These are phyloP conservation scores for Gymnocephalus cernua DNA, from an alignment of 2,113 vertebrate genomes.

Conservation along the genomic window DNA sequence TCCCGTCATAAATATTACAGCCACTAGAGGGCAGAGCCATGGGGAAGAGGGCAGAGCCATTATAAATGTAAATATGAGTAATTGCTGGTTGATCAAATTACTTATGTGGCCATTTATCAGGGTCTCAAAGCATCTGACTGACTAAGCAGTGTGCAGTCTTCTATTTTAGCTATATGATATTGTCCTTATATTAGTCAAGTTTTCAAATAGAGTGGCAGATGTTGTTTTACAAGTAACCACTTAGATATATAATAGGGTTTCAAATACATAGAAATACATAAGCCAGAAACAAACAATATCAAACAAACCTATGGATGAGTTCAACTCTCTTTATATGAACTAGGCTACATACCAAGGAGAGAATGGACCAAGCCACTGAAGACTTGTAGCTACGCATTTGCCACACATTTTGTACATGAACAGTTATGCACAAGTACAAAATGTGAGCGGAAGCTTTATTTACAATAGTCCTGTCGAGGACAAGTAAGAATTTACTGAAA, in stretches of 20 bases:
- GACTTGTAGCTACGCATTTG: neutral
- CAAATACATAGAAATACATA: neutral
- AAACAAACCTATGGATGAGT: neutral
- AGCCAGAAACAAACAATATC: neutral
- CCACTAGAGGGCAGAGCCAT: too few relatives aligned
- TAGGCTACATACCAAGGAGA: neutral
- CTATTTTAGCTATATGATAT: neutral
- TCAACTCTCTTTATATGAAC: neutral
- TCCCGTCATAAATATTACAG: too few relatives aligned
- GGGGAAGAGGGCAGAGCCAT: too few relatives aligned
- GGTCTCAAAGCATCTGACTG: neutral
- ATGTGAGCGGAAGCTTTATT: conserved; percentile 6
- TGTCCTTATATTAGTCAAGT: neutral
- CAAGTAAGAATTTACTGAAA: conserved; percentile 19
- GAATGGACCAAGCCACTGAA: neutral
- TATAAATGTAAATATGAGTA: too few relatives aligned
- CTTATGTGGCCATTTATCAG: too few relatives aligned
- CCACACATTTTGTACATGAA: neutral
- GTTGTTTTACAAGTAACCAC: neutral
- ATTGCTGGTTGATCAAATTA: too few relatives aligned
- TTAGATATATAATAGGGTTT: neutral
- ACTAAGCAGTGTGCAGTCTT: neutral
- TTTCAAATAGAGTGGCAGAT: neutral
- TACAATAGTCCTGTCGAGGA: neutral
- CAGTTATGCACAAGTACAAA: neutral